phyloP scores from a whole-genome alignment of 2,113 vertebrate genomes.

The Microtus ochrogaster region DNA sequence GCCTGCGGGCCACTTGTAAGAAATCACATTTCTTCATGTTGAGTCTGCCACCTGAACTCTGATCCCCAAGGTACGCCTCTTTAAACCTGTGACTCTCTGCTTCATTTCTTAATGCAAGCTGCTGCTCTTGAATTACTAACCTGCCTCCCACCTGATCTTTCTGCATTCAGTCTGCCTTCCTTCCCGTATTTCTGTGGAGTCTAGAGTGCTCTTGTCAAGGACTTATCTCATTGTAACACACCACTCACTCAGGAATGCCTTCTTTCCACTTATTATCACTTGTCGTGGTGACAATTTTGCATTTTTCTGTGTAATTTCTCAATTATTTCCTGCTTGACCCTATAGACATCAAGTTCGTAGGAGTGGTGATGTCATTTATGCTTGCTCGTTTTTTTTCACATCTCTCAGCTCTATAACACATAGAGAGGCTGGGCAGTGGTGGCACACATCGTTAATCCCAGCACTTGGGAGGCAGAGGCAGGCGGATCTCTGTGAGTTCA shows the following conservation, averaged over 20 bases:
- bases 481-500: no score
- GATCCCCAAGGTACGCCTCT: not conserved
- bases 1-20: not conserved
- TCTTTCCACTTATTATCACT: constrained; percentile 38
- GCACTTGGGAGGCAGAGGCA: no score
- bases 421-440: not conserved
- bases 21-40: not conserved
- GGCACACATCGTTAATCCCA: no score
- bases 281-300: not conserved
- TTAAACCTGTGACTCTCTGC: not conserved
- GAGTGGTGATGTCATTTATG: not conserved
- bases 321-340: constrained; percentile 22
- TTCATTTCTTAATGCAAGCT: not conserved
- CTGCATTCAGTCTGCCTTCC: not conserved
- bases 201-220: constrained; percentile 28
- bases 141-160: not conserved
- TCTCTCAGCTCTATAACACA: not conserved
- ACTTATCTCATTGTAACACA: not conserved
- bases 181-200: not conserved
- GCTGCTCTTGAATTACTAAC: not conserved
- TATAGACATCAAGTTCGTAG: not conserved
- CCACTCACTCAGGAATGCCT: not conserved
- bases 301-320: constrained; percentile 35
- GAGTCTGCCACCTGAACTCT: not conserved
- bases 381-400: not conserved